phyloP scores from a whole-genome alignment of 2,888 invertebrate species.

The Tillus elongatus region DNA sequence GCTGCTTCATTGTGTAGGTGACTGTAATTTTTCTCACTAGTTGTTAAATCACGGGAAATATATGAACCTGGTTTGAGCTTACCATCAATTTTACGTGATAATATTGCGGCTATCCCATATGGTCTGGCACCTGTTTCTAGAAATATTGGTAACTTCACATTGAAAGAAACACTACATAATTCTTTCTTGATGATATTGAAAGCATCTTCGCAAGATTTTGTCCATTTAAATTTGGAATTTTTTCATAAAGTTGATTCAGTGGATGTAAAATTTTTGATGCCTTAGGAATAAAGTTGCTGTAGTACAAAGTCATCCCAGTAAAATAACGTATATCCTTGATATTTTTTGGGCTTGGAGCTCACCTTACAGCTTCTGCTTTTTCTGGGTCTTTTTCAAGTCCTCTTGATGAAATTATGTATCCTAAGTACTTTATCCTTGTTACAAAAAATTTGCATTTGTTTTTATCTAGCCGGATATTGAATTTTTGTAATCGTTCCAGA shows the following conservation, averaged over 20 bases:
- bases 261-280: not conserved
- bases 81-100: conserved; percentile 20
- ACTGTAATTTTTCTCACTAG: conserved; percentile 23
- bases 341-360: not conserved
- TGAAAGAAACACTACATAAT: conserved; percentile 16
- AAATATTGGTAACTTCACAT: conserved; percentile 19
- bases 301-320: not conserved
- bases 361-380: not conserved
- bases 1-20: conserved; percentile 19
- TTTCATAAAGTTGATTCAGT: conserved; percentile 1
- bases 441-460: conserved; percentile 21
- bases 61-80: conserved; percentile 31
- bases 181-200: not conserved
- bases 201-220: conserved; percentile 11
- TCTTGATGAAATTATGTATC: not conserved
- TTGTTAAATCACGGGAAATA: conserved; percentile 30
- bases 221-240: conserved; percentile 6
- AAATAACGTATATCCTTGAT: not conserved
- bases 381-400: not conserved
- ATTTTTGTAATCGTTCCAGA: conserved; percentile 13
- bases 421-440: not conserved
- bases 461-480: conserved; percentile 17
- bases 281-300: not conserved
- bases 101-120: conserved; percentile 26
- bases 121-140: conserved; percentile 32